Evolutionary conservation across 2,888 invertebrate species (phyloP), one percentile per base, ranked within the genome.

Genomic region (Lithosia quadra): DNA sequence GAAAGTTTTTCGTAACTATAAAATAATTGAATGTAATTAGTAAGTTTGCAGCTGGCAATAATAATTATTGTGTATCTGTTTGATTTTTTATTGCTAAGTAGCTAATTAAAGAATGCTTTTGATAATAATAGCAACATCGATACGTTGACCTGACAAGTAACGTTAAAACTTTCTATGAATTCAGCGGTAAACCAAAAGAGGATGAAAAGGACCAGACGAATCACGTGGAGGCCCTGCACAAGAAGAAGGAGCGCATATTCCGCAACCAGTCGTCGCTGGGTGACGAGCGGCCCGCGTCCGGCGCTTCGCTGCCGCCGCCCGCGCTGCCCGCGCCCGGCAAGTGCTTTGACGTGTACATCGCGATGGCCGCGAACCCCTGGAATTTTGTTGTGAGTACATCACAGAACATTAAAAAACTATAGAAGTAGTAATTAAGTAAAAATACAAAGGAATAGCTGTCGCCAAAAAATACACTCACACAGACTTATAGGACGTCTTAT

Each of bases 281-380:
- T 53, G 75, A 75, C 9, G 72, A 71, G 61, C 77, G 73, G 60
- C 0, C 71, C 3, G 63, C 74, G 61, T 58, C 78, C 33, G 95
- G 93, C 90, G 60, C 73, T 53, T 77, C 82, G 67, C 85, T 94
- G 80, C 94, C 94, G 59, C 84, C 91, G 79, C 91, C 92, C 53
- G 69, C 85, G 74, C 87, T 95, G 76, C 95, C 95, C 59, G 82
- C 88, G 74, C 89, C 88, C 57, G 96, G 95, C 4, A 90, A 95
- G 49, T 96, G 95, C 83, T 97, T 97, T 84, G 97, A 97, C 84
- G 96, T 98, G 18, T 96, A 96, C 83, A 95, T 98, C 67, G 96
- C 97, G 0, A 96, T 97, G 94, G 97, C 97, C 0, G 97, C 97
- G 4, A 97, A 96, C 95, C 98, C 98, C 0, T 96, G 96, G 89